Percentiles rank a stretch among this genome's conserved stretches.
These are phyloP conservation scores for Takifugu rubripes DNA, from an alignment of 2,797 vertebrate genomes.

Conservation along the genomic window DNA sequence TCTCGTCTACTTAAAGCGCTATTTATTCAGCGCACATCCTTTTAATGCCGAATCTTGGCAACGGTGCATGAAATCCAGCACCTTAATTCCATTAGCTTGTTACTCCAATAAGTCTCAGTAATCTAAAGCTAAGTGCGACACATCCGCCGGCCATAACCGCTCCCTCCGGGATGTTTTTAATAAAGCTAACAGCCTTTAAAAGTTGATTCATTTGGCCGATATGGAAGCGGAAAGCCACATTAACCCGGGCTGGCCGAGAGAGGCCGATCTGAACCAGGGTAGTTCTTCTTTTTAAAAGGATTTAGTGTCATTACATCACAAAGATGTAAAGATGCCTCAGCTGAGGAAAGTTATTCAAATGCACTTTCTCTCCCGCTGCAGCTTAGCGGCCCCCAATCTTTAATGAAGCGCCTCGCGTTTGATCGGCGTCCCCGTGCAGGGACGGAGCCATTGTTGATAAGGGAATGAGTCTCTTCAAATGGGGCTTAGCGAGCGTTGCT, in stretches of 20 bases:
- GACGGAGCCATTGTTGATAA: slow-evolving; percentile 58
- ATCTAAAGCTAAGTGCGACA: slow-evolving; percentile 69
- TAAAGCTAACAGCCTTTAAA: slow-evolving; percentile 70
- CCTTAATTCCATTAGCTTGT: slow-evolving; percentile 79
- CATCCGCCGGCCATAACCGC: slow-evolving; percentile 26
- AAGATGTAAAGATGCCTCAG: slow-evolving; percentile 42
- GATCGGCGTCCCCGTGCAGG: slow-evolving; percentile 47
- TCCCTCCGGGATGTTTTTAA: slow-evolving; percentile 67
- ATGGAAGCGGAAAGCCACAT: slow-evolving; percentile 62
- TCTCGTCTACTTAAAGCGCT: slow-evolving; percentile 72
- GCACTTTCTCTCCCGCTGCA: slow-evolving; percentile 25
- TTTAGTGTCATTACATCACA: slow-evolving; percentile 51
- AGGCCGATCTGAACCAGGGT: slow-evolving; percentile 25
- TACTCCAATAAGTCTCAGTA: slow-evolving; percentile 77
- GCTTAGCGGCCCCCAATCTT: slow-evolving; percentile 54
- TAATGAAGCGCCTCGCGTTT: slow-evolving; percentile 47
- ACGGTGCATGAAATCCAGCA: slow-evolving; percentile 69
- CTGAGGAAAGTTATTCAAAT: slow-evolving; percentile 40
- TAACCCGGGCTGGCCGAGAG: slow-evolving; percentile 57
- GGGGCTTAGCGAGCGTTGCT: slow-evolving; percentile 55
- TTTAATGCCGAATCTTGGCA: slow-evolving; percentile 76
- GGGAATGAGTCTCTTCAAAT: slow-evolving; percentile 61
- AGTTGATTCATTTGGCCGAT: slow-evolving; percentile 67
- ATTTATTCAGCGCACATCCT: slow-evolving; percentile 75
- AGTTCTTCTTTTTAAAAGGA: slow-evolving; percentile 29